Conservation (phyloP, 2,888 invertebrate genomes). For the Apomyelois bistriatella region DNA sequence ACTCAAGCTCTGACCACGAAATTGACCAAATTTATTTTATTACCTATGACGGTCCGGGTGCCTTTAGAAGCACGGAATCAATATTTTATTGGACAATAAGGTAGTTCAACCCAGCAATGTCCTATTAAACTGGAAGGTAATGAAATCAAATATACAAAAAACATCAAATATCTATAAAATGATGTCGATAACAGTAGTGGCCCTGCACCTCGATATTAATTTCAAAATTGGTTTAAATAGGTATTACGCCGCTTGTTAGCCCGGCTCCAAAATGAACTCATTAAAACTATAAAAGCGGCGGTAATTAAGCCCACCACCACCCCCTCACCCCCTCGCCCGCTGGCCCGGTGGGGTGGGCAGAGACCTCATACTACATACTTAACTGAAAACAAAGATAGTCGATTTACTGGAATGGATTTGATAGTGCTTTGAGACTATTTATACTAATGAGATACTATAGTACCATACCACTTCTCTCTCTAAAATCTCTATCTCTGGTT, state of each 20-base stretch:
- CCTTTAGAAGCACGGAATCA: no score
- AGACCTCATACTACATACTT: constrained; percentile 34
- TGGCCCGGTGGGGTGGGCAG: constrained; percentile 37
- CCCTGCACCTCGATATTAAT: constrained; percentile 68
- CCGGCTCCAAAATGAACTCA: constrained; percentile 85
- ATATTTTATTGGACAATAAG: no score
- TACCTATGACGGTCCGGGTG: no score
- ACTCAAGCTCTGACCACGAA: no score
- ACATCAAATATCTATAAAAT: neutral
- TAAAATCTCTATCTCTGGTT: no score
- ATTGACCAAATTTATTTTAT: no score
- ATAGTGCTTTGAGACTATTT: no score
- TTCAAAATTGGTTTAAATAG: constrained; percentile 79
- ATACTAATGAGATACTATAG: no score
- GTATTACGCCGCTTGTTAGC: constrained; percentile 81
- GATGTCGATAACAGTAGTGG: constrained; percentile 38
- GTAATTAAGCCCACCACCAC: constrained; percentile 80
- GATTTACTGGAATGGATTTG: neutral
- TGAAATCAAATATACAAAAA: no score
- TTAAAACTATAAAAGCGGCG: constrained; percentile 88
- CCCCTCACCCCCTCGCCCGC: constrained; percentile 37
- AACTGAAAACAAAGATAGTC: neutral
- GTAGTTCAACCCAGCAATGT: no score
- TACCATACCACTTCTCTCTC: no score
- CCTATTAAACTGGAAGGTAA: no score